Evolutionary conservation across 2,797 vertebrate species (phyloP).

Genomic region (Falco naumanni): DNA sequence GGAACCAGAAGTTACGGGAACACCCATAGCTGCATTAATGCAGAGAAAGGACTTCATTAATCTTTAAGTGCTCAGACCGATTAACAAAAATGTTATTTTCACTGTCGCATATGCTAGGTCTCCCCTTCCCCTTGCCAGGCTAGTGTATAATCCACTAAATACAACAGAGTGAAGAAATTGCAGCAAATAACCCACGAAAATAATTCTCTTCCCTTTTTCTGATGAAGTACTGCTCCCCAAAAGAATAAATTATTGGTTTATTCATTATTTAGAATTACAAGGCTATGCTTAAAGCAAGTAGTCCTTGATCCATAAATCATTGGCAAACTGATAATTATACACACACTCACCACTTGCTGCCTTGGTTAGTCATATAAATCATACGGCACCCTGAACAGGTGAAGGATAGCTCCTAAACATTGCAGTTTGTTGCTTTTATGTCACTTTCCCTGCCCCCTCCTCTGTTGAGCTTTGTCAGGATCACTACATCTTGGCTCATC

Average conservation of each 20-base stretch:
- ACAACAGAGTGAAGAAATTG: neutral
- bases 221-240: neutral
- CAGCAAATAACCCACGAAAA: neutral
- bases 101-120: neutral
- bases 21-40: neutral
- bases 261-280: slow-evolving; percentile 44
- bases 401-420: neutral
- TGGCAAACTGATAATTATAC: slow-evolving; percentile 7
- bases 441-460: neutral
- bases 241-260: neutral
- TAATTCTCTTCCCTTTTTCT: neutral
- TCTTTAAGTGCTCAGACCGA: neutral
- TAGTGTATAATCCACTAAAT: neutral
- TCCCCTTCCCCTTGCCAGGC: neutral
- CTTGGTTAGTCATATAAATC: neutral
- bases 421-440: neutral
- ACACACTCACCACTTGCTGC: neutral
- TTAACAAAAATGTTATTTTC: neutral
- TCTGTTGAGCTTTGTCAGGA: neutral
- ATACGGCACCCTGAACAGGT: neutral
- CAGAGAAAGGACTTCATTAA: neutral
- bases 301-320: slow-evolving; percentile 34
- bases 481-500: neutral
- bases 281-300: neutral
- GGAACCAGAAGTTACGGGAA: neutral